Percentiles rank a stretch among this genome's conserved stretches.
These are phyloP conservation scores for Drosophila lutescens DNA, from an alignment of 2,888 invertebrate genomes.

Conservation along the genomic window DNA sequence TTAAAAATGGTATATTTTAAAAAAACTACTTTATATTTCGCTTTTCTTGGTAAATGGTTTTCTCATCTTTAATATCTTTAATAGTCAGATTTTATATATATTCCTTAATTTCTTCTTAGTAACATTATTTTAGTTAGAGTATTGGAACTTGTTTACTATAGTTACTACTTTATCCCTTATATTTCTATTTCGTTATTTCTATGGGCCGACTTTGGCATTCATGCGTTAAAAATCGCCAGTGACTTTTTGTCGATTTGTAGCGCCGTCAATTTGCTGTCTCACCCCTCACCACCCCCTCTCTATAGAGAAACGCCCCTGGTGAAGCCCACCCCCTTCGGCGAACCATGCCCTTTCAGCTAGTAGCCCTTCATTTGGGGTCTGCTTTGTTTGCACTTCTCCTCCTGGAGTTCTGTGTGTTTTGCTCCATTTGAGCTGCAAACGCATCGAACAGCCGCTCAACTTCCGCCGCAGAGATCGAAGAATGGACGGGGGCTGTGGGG, in stretches of 20 bases:
- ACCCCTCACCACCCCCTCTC: background rate
- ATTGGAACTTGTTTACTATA: background rate
- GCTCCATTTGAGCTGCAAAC: conserved; percentile 72
- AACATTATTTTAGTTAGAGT: background rate
- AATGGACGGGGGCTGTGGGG: conserved; percentile 24
- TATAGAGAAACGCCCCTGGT: conserved; percentile 10
- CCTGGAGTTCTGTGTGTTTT: conserved; percentile 68
- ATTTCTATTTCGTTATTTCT: conserved; percentile 42
- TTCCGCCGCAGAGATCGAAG: conserved; percentile 56
- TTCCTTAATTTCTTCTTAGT: background rate
- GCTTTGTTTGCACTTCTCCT: conserved; percentile 68
- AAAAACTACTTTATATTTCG: too few relatives aligned
- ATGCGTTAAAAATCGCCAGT: conserved; percentile 73
- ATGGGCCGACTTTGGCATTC: conserved; percentile 64
- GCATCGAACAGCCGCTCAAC: conserved; percentile 67
- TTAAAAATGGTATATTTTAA: too few relatives aligned
- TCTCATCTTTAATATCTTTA: too few relatives aligned
- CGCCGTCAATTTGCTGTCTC: conserved; percentile 70
- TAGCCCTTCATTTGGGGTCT: conserved; percentile 65
- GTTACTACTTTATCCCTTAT: background rate
- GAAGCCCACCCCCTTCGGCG: background rate
- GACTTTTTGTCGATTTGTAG: conserved; percentile 67
- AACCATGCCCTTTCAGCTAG: conserved; percentile 24
- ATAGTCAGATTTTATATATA: background rate
- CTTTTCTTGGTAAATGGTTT: too few relatives aligned